A percentile compares a stretch with the other conserved stretches of the same genome.
These are phyloP conservation scores for Noctuana brunneofusca DNA, from an alignment of 2,888 invertebrate species.

Conservation along the genomic window DNA sequence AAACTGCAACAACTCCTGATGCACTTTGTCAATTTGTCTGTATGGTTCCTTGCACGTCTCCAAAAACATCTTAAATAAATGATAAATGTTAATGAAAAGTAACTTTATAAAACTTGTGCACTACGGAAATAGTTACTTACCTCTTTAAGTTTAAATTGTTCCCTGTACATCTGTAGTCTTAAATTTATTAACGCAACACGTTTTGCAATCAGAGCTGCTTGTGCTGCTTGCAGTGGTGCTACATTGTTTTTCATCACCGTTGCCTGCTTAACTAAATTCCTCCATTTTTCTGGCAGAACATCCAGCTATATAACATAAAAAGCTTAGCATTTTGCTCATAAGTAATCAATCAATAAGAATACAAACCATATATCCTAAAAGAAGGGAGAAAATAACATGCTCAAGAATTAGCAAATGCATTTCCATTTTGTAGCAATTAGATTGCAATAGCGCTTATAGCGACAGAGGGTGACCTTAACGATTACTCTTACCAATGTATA, in stretches of 20 bases:
- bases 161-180: constrained; percentile 89
- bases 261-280: constrained; percentile 91
- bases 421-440: neutral
- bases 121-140: constrained; percentile 42
- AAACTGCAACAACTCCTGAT: constrained; percentile 85
- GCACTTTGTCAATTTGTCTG: constrained; percentile 85
- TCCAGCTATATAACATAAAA: constrained; percentile 70
- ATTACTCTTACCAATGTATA: constrained; percentile 68
- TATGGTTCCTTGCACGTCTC: constrained; percentile 87
- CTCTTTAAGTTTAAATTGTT: constrained; percentile 85
- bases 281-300: constrained; percentile 94
- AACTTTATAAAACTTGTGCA: neutral
- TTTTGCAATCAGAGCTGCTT: constrained; percentile 93
- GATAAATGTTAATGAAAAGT: neutral
- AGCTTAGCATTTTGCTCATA: neutral
- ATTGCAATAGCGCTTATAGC: constrained; percentile 17
- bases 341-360: constrained; percentile 3
- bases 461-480: constrained; percentile 21
- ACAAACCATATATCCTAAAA: constrained; percentile 19
- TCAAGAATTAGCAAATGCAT: constrained; percentile 20
- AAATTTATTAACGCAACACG: constrained; percentile 91
- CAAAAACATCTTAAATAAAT: constrained; percentile 79
- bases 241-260: constrained; percentile 93
- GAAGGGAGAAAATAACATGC: constrained; percentile 19
- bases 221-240: constrained; percentile 93